Evolutionary conservation across 1,140 invertebrate genomes (phyloP).

Genomic region (Drosophila lacteicornis): DNA sequence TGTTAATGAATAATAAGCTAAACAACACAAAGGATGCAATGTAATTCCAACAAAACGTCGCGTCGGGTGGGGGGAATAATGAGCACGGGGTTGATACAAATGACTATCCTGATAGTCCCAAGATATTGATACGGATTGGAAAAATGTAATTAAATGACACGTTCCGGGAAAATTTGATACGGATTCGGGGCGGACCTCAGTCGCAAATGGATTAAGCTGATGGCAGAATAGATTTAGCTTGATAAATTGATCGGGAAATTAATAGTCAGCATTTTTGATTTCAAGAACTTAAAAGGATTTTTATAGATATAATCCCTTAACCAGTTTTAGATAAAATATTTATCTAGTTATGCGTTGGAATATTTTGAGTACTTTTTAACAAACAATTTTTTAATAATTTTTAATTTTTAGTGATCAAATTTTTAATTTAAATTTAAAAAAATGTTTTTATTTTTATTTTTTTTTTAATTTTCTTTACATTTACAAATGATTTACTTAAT

Average conservation of each 20-base stretch:
- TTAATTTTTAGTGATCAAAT: no score
- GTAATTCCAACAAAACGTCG: constrained; percentile 14
- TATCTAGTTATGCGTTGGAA: no score
- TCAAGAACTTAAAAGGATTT: neutral
- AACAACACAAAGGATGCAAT: constrained; percentile 50
- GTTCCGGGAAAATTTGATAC: constrained; percentile 24
- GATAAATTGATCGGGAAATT: neutral
- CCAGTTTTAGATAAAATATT: no score
- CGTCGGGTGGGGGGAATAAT: constrained; percentile 18
- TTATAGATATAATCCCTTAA: no score
- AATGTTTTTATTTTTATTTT: no score
- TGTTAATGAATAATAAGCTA: constrained; percentile 75
- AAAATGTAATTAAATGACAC: constrained; percentile 56
- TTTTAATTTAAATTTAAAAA: no score
- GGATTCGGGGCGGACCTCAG: neutral
- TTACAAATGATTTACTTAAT: no score
- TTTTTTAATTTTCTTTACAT: no score
- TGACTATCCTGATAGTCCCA: constrained; percentile 33
- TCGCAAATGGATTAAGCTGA: constrained; percentile 4
- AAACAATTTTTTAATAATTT: no score
- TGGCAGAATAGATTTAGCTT: constrained; percentile 8
- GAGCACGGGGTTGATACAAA: no score
- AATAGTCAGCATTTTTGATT: neutral
- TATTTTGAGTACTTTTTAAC: no score
- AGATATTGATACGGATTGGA: constrained; percentile 22